Evolutionary conservation across 2,113 vertebrate genomes (phyloP).

Genomic region (Ivindomyrus marchei): DNA sequence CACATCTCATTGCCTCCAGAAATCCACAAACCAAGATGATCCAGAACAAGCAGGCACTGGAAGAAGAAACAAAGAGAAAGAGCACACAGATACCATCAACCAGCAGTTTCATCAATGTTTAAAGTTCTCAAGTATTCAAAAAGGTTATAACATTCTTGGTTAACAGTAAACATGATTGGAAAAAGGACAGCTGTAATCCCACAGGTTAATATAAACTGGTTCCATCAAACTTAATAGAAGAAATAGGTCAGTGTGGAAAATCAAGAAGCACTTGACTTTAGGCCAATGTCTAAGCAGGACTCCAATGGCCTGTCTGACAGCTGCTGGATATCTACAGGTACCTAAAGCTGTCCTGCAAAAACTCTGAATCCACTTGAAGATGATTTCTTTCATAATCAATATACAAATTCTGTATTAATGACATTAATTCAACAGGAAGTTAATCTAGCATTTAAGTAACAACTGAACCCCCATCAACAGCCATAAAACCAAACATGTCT

Average conservation of each 20-base stretch:
- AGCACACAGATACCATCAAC: neutral
- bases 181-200: neutral
- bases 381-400: neutral
- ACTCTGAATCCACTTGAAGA: neutral
- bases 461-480: neutral
- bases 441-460: neutral
- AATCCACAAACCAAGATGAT: conserved; percentile 73
- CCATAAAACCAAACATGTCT: neutral
- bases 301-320: neutral
- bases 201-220: neutral
- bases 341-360: neutral
- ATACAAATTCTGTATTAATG: neutral
- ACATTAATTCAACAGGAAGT: neutral
- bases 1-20: conserved; percentile 85
- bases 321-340: neutral
- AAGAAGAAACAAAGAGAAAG: conserved; percentile 9
- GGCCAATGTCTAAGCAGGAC: neutral
- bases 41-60: conserved; percentile 83
- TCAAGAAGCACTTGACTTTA: neutral
- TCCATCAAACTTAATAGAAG: neutral
- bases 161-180: neutral
- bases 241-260: neutral
- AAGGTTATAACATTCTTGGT: neutral
- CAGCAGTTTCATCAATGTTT: neutral
- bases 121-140: neutral